phyloP scores from a whole-genome alignment of 2,888 invertebrate species.

The Eristalis tenax region DNA sequence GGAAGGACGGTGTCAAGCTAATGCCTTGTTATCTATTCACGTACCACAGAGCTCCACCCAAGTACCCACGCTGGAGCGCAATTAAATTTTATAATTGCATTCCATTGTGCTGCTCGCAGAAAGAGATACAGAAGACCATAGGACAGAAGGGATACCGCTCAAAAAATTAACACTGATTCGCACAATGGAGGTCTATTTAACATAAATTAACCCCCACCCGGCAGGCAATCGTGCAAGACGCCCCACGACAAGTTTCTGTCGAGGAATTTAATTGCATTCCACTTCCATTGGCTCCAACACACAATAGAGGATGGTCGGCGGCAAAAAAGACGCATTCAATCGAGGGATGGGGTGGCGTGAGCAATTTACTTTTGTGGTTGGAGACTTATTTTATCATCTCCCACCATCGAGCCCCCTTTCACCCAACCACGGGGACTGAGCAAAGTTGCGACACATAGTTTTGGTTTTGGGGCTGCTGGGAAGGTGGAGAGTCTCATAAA shows the following conservation, averaged over 20 bases:
- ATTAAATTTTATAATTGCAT: constrained; percentile 71
- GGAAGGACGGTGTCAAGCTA: background rate
- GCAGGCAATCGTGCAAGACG: background rate
- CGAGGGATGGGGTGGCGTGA: background rate
- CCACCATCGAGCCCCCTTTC: background rate
- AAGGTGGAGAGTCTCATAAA: constrained; percentile 7
- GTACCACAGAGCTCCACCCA: background rate
- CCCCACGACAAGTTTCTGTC: constrained; percentile 29
- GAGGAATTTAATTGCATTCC: constrained; percentile 55
- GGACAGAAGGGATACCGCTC: constrained; percentile 16
- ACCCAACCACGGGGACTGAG: background rate
- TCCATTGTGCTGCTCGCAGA: constrained; percentile 40
- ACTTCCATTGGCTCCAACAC: constrained; percentile 44
- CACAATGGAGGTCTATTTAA: constrained; percentile 60
- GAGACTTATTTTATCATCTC: constrained; percentile 26
- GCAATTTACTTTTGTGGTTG: constrained; percentile 43
- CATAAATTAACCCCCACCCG: constrained; percentile 51
- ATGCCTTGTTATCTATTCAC: background rate
- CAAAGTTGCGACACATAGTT: constrained; percentile 21
- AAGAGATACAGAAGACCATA: background rate
- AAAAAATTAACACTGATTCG: constrained; percentile 47
- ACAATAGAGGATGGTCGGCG: constrained; percentile 21
- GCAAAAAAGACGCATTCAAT: constrained; percentile 3
- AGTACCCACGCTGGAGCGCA: constrained; percentile 34
- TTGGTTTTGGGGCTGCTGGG: background rate